Percentiles rank a stretch among this genome's conserved stretches.
phyloP scores from a whole-genome alignment of 2,888 invertebrate species.

The Andrena praecox region DNA sequence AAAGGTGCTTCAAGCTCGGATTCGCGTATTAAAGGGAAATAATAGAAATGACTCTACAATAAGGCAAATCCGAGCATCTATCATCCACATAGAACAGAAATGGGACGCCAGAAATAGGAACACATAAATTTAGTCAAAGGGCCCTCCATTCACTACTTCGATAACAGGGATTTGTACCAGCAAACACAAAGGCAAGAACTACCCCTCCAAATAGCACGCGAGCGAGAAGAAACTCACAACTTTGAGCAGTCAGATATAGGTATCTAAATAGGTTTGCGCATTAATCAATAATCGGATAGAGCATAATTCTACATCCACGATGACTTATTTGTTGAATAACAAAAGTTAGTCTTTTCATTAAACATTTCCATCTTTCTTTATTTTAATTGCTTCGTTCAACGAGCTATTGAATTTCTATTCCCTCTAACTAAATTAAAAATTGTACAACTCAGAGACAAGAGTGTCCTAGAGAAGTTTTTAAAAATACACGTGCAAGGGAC shows the following conservation, averaged over 20 bases:
- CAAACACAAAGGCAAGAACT: neutral
- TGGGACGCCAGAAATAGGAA: neutral
- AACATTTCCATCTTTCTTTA: neutral
- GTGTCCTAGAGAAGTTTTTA: too few relatives aligned
- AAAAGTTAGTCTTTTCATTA: neutral
- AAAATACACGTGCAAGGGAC: too few relatives aligned
- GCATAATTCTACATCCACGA: neutral
- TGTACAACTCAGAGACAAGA: too few relatives aligned
- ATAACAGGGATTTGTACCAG: conserved; percentile 16
- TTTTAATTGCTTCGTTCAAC: neutral
- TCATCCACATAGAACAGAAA: neutral
- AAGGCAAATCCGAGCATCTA: neutral
- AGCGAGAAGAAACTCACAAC: neutral
- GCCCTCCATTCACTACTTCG: conserved; percentile 2
- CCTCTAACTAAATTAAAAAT: too few relatives aligned
- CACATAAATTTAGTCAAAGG: conserved; percentile 26
- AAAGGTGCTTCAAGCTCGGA: neutral
- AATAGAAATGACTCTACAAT: neutral
- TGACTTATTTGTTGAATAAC: neutral
- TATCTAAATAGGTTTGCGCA: neutral
- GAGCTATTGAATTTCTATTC: too few relatives aligned
- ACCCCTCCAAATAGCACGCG: neutral
- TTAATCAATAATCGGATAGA: neutral
- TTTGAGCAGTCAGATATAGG: neutral
- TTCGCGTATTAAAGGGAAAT: neutral